phyloP scores from a whole-genome alignment of 2,797 vertebrate species.

The Oreortyx pictus region DNA sequence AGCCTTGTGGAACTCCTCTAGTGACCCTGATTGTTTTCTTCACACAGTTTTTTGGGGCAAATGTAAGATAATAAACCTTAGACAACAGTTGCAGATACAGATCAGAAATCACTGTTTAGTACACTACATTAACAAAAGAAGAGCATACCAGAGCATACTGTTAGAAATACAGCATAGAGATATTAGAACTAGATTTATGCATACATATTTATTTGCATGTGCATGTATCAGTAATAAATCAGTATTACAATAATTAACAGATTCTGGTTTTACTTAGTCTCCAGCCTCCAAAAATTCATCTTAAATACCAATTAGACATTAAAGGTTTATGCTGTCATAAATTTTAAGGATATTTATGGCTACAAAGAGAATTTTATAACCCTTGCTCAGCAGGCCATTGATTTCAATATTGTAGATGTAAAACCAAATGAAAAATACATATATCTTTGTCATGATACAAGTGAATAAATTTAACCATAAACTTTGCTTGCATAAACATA shows the following conservation, averaged over 20 bases:
- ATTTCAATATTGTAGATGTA: neutral
- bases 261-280: neutral
- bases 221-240: neutral
- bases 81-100: neutral
- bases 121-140: neutral
- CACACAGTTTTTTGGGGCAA: neutral
- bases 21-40: neutral
- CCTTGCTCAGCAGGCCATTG: neutral
- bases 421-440: neutral
- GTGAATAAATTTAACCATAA: neutral
- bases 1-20: neutral
- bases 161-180: neutral
- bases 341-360: conserved; percentile 13
- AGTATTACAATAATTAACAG: neutral
- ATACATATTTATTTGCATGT: neutral
- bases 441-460: neutral
- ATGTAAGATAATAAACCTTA: neutral
- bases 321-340: neutral
- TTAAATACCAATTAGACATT: neutral
- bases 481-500: neutral
- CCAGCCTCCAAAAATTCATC: neutral
- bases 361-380: neutral
- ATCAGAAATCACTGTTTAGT: neutral
- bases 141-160: neutral
- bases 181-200: neutral